phyloP scores from a whole-genome alignment of 2,113 vertebrate species.

The Pelecanoides urinatrix region DNA sequence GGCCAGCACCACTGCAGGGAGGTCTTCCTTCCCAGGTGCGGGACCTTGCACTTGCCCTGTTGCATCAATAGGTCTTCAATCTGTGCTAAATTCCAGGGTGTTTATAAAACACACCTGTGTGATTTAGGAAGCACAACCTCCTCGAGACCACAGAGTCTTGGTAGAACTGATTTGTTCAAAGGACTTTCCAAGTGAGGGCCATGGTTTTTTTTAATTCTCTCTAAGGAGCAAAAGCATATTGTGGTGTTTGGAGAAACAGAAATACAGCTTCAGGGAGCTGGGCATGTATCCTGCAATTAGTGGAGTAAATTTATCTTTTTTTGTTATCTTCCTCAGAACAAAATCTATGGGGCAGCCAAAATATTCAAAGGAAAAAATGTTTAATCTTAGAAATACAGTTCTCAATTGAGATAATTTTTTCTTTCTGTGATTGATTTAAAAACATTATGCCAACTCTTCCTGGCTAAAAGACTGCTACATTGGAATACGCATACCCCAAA shows the following conservation, averaged over 20 bases:
- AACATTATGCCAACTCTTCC: background rate
- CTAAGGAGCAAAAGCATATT: background rate
- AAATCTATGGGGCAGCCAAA: background rate
- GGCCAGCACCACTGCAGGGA: background rate
- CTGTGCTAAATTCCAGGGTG: background rate
- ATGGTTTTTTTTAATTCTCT: background rate
- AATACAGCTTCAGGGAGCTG: background rate
- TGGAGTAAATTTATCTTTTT: background rate
- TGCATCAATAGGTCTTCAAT: background rate
- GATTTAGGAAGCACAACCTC: background rate
- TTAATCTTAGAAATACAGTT: background rate
- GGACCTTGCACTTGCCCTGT: background rate
- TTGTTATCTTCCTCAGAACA: background rate
- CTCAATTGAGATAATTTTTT: background rate
- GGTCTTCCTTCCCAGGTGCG: background rate
- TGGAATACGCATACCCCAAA: accelerated
- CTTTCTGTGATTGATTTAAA: background rate
- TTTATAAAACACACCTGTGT: background rate
- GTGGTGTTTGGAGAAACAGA: background rate
- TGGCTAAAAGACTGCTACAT: background rate
- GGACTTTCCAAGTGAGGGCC: background rate
- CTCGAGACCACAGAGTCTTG: background rate
- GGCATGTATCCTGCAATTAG: background rate
- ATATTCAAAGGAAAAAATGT: background rate
- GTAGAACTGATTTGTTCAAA: background rate